These are phyloP conservation scores for Holocentrus rufus DNA, from an alignment of 2,797 vertebrate species.

Conservation along the genomic window DNA sequence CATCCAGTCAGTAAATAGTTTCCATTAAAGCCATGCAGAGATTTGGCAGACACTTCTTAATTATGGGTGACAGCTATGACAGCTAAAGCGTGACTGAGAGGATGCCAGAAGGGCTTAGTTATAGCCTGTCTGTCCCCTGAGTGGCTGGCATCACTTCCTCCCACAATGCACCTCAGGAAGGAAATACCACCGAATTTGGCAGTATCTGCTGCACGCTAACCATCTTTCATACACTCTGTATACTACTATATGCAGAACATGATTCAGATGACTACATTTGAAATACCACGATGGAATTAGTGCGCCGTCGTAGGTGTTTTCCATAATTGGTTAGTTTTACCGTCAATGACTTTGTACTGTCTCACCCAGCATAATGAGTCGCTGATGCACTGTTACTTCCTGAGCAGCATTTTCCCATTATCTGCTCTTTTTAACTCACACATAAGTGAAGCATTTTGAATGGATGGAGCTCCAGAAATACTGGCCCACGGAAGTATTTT, in stretches of 20 bases:
- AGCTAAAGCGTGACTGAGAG: slow-evolving; percentile 59
- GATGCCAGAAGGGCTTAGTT: slow-evolving; percentile 53
- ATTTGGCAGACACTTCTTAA: slow-evolving; percentile 68
- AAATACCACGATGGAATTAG: slow-evolving; percentile 24
- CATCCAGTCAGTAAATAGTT: slow-evolving; percentile 45
- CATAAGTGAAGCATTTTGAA: no score
- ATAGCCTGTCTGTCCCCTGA: slow-evolving; percentile 54
- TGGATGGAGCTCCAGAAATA: no score
- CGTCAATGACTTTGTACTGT: slow-evolving; percentile 48
- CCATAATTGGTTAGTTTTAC: slow-evolving; percentile 21
- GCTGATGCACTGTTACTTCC: slow-evolving; percentile 10
- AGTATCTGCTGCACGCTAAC: slow-evolving; percentile 34
- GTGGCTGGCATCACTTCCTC: slow-evolving; percentile 54
- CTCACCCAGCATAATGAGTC: slow-evolving; percentile 42
- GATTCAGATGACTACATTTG: no score
- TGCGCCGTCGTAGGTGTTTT: slow-evolving; percentile 36
- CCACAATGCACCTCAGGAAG: slow-evolving; percentile 51
- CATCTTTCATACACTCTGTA: slow-evolving; percentile 5
- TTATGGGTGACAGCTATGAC: slow-evolving; percentile 70
- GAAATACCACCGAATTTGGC: slow-evolving; percentile 41
- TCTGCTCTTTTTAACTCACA: no score
- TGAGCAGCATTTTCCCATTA: neutral
- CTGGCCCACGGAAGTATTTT: no score
- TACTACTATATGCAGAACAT: neutral
- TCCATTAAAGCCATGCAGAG: slow-evolving; percentile 62